Evolutionary conservation across 2,888 invertebrate species (phyloP).

Genomic region (Drosophila prostipennis): DNA sequence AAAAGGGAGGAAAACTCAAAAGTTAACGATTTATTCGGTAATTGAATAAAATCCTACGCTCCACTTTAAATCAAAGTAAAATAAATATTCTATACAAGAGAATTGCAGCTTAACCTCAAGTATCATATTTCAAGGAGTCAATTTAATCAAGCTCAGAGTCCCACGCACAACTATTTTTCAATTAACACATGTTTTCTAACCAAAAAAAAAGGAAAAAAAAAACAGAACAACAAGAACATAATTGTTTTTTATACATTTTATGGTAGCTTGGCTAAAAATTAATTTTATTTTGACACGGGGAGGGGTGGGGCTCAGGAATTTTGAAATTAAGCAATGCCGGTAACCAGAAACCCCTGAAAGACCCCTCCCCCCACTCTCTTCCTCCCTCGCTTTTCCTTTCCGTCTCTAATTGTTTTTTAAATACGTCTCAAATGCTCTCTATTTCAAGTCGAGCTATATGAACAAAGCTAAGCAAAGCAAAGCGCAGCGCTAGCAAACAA

Average conservation of each 20-base stretch:
- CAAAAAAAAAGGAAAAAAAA: neutral
- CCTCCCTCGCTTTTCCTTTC: slow-evolving; percentile 4
- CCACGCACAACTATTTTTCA: neutral
- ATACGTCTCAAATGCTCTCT: slow-evolving; percentile 66
- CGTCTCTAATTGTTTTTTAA: slow-evolving; percentile 74
- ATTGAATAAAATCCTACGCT: neutral
- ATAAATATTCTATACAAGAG: neutral
- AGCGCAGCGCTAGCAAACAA: slow-evolving; percentile 43
- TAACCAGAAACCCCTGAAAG: neutral
- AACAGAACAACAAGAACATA: slow-evolving; percentile 5
- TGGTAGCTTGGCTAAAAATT: slow-evolving; percentile 10
- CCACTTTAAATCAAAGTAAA: neutral
- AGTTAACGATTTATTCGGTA: neutral
- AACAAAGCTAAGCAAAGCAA: slow-evolving; percentile 11
- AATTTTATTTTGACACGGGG: slow-evolving; percentile 8
- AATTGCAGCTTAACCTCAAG: neutral
- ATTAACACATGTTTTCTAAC: slow-evolving; percentile 3
- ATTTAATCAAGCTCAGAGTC: slow-evolving; percentile 5
- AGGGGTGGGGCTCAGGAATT: slow-evolving; percentile 16
- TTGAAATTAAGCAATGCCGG: slow-evolving; percentile 30
- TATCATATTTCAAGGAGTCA: neutral
- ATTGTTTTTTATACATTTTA: slow-evolving; percentile 25
- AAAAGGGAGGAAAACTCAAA: neutral
- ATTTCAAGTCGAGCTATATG: slow-evolving; percentile 13
- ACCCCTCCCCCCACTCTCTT: neutral